Evolutionary conservation across 2,113 vertebrate species (phyloP), one percentile per base, ranked within the genome.

Genomic region (Alces alces): DNA sequence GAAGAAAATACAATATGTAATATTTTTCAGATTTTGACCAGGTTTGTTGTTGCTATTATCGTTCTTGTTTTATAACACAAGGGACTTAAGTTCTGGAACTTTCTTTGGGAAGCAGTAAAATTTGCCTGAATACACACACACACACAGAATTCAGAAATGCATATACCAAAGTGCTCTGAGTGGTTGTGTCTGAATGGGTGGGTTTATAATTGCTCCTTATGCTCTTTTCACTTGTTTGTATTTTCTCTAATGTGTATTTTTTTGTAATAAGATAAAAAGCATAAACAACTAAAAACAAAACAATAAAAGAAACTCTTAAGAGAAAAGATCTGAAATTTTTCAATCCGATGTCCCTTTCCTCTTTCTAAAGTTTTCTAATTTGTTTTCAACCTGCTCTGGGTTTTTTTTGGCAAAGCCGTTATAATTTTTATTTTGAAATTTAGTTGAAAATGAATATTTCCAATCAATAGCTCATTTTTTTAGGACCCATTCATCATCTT

Each of bases 351-450:
- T 28, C 7, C 58, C 12, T n/a, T 91, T 52, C 13, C 17, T 52
- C 36, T 76, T 91, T 89, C 13, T 61, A 90, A 95, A 80, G 27
- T 73, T 61, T 97, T 89, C 58, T 79, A 55, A 92, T 96, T 96
- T 93, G 43, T 89, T 93, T 96, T 57, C 45, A 78, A 57, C 9
- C 60, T 89, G 55, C 36, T 93, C 2, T 36, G 4, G 55, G 43
- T 50, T 83, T 93, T 79, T n/a, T 64, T 30, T 54, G 17, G 11
- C 15, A 36, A 58, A 45, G 5, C 28, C 28, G 39, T 60, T 66
- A 16, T 93, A 33, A n/a, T 64, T 89, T 96, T 91, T 61, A 86
- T 92, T 84, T 64, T 94, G 84, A 80, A 92, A 95, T 78, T 96
- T 85, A 83, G 47, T 57, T 76, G 66, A 47, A 91, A 86, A 93